Evolutionary conservation across 1,140 invertebrate species (phyloP).

Genomic region (Danaus melanippus): DNA sequence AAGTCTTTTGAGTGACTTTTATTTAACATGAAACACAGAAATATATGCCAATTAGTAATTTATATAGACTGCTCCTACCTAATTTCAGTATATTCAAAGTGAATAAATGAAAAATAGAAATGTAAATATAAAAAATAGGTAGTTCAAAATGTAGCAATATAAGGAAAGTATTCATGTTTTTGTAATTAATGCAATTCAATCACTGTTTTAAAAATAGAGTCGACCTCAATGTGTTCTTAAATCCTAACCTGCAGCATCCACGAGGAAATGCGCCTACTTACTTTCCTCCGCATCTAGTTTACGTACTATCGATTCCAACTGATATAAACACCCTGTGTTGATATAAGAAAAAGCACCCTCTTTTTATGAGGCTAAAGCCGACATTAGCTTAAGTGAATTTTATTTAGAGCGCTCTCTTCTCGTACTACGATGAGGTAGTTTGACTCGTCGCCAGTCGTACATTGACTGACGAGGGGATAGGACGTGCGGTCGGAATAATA

Average conservation of each 20-base stretch:
- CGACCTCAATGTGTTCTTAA: constrained; percentile 33
- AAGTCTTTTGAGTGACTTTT: too few relatives aligned
- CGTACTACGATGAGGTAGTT: constrained; percentile 21
- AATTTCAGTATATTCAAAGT: too few relatives aligned
- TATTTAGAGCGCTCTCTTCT: constrained; percentile 22
- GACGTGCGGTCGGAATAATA: constrained; percentile 24
- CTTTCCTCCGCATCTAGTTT: constrained; percentile 59
- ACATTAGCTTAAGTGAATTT: background rate
- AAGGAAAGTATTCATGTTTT: background rate
- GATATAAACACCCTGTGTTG: constrained; percentile 19
- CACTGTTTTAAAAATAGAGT: constrained; percentile 35
- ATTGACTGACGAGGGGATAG: constrained; percentile 26
- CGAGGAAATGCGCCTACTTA: constrained; percentile 61
- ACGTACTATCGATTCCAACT: constrained; percentile 14
- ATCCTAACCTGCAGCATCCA: constrained; percentile 47
- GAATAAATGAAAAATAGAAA: background rate
- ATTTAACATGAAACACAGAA: too few relatives aligned
- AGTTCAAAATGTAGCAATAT: constrained; percentile 1
- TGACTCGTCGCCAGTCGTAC: constrained; percentile 40
- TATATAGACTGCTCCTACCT: too few relatives aligned
- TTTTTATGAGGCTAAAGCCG: background rate
- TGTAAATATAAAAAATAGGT: background rate
- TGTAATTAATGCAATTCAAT: constrained; percentile 7
- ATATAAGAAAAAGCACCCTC: constrained; percentile 13
- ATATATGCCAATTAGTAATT: too few relatives aligned